Evolutionary conservation across 1,140 invertebrate genomes (phyloP).

Genomic region (Drosophila sp.): DNA sequence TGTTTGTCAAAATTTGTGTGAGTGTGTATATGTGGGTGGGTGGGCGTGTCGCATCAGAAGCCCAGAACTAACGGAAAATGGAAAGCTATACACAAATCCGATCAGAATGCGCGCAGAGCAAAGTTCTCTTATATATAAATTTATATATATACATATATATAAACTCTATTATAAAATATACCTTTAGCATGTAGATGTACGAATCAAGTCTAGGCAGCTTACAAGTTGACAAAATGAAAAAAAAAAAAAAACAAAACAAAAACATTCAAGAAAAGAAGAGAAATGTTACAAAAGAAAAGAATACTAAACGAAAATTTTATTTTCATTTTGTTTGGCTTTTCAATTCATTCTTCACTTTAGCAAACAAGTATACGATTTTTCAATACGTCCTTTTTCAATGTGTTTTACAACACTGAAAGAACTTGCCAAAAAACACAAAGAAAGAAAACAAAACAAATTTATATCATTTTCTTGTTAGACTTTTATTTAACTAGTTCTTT

Average conservation of each 20-base stretch:
- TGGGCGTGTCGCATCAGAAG: slow-evolving; percentile 12
- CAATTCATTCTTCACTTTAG: slow-evolving; percentile 63
- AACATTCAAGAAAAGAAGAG: slow-evolving; percentile 1
- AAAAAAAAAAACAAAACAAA: slow-evolving; percentile 17
- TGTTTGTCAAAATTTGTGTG: background rate
- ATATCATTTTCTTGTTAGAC: slow-evolving; percentile 60
- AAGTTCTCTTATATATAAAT: slow-evolving; percentile 11
- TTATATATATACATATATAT: too few relatives aligned
- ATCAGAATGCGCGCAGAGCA: slow-evolving; percentile 17
- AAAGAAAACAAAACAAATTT: slow-evolving; percentile 32
- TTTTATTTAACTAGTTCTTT: slow-evolving; percentile 57
- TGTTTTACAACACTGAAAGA: slow-evolving; percentile 70
- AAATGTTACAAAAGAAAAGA: slow-evolving; percentile 16
- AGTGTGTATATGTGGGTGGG: slow-evolving; percentile 17
- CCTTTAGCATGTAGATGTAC: slow-evolving; percentile 44
- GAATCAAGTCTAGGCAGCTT: slow-evolving; percentile 45
- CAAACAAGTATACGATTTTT: slow-evolving; percentile 81
- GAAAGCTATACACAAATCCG: slow-evolving; percentile 1
- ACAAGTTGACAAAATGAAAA: slow-evolving; percentile 12
- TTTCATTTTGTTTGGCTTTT: slow-evolving; percentile 56
- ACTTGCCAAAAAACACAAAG: slow-evolving; percentile 71
- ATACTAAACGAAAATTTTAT: slow-evolving; percentile 63
- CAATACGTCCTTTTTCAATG: slow-evolving; percentile 76
- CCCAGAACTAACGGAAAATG: slow-evolving; percentile 11
- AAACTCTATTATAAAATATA: slow-evolving; percentile 33